Evolutionary conservation across 1,140 invertebrate species (phyloP), one percentile per base, ranked within the genome.

Genomic region (Lanistes nyassanus): DNA sequence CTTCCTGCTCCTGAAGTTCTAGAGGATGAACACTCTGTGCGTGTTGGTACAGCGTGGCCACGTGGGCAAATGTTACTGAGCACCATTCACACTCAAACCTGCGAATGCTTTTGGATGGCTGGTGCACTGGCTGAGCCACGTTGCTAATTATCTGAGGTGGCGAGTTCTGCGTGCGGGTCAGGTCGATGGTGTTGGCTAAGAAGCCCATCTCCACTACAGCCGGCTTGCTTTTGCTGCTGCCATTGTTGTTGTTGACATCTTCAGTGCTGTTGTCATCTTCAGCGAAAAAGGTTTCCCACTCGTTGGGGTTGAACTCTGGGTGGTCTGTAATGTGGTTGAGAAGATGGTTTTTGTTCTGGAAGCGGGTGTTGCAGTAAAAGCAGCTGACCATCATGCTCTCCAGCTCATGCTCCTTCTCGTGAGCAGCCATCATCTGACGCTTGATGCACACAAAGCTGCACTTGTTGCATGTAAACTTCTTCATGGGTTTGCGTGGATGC

Each of bases 21-120:
- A 75, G 72, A 11, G 86, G 86, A 77, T 87, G 86, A 9, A 78
- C 75, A 42, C 75, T 70, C 26, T 73, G 71, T n/a, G 81, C 82
- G 77, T 87, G 86, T 36, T 85, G 82, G 70, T 85, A 85, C 0
- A 86, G 74, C 3, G 81, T 81, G 9, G 79, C 77, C 4, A 86
- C 56, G 74, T 85, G 83, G 26, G 79, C 80, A 79, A 86, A 86
- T 58, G 77, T 79, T 23, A 83, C 81, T n/a, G 77, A 65, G 68
- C 86, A 87, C 86, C 86, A 87, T 68, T 87, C 84, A 81, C 86
- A 87, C 4, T 76, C 77, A 37, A 82, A 82, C 66, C 74, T 64
- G 31, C 55, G 69, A 37, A 56, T 4, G 26, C 6, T 16, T 23
- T 23, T 13, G 7, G 55, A 37, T 13, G 29, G 2, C 19, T 47